Conservation (phyloP, 1,140 invertebrate genomes). For the Ooceraea biroi region DNA sequence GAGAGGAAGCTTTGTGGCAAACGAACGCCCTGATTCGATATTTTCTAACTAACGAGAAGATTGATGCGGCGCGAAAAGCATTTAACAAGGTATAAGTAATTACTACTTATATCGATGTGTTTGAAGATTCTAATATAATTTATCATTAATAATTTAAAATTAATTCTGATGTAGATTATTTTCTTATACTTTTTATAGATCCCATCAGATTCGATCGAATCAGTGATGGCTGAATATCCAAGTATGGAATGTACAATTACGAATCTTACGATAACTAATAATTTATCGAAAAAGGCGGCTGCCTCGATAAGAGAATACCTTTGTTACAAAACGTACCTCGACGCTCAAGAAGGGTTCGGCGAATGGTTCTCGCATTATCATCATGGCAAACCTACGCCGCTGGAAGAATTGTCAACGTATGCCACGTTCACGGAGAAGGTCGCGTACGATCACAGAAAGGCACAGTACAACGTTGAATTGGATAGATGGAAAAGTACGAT, state of each 20-base stretch:
- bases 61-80: conserved; percentile 90
- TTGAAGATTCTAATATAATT: conserved; percentile 63
- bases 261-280: conserved; percentile 77
- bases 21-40: conserved; percentile 95
- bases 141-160: conserved; percentile 15
- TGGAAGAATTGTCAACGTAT: conserved; percentile 87
- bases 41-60: conserved; percentile 90
- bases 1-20: conserved; percentile 93
- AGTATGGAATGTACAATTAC: conserved; percentile 85
- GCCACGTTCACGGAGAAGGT: conserved; percentile 95
- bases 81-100: conserved; percentile 88
- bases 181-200: conserved; percentile 82
- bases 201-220: conserved; percentile 89
- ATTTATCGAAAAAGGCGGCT: conserved; percentile 85
- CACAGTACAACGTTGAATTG: conserved; percentile 92
- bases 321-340: conserved; percentile 92
- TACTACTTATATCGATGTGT: conserved; percentile 29
- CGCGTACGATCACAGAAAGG: conserved; percentile 93
- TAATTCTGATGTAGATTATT: conserved; percentile 56
- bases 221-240: conserved; percentile 87
- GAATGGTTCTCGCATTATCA: conserved; percentile 95
- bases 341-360: conserved; percentile 94
- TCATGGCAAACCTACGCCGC: conserved; percentile 91
- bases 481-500: conserved; percentile 92
- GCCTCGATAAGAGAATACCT: conserved; percentile 91